Evolutionary conservation across 2,797 vertebrate genomes (phyloP), one percentile per base, ranked within the genome.

Genomic region (Furcifer pardalis): DNA sequence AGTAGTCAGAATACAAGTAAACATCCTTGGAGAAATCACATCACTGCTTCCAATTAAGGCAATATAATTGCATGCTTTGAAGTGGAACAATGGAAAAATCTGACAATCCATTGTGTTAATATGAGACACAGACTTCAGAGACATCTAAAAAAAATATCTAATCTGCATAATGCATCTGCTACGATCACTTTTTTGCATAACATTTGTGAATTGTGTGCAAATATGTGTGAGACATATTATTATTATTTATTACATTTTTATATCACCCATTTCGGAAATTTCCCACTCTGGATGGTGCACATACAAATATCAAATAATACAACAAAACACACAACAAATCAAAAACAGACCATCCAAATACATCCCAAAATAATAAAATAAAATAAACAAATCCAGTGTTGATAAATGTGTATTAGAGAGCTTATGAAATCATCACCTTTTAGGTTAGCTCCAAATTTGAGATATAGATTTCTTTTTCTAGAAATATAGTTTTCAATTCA

Each of bases 31-130:
- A 92, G 93, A 96, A 95, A 96, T 94, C 95, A 97, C 96, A 96
- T 95, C 95, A 96, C 91, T 94, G 96, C 94, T 96, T 96, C 95
- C 96, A 97, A 96, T 97, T 97, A 97, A 96, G 94, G 94, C 94
- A 94, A 95, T 95, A 95, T 97, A 96, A 97, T 96, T 97, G 95
- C 94, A 95, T 96, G 92, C 95, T 96, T 96, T 96, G 95, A 96
- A 96, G 95, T 96, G 95, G 94, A 97, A 96, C 95, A 95, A 96
- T 95, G 90, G 92, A 93, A 94, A 94, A 95, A 94, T 95, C 94
- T 95, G 95, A 95, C 95, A 95, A 95, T 94, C 85, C 84, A 89
- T 95, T 96, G 94, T 95, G 94, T 95, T 95, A 95, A 95, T 94
- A 92, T 90, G 94, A 96, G 91, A 85, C 89, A 92, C 89, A 94